Percentiles rank a stretch among this genome's conserved stretches.
These are phyloP conservation scores for Spatulosminthurus flaviceps DNA, from an alignment of 2,888 invertebrate species.

Conservation along the genomic window DNA sequence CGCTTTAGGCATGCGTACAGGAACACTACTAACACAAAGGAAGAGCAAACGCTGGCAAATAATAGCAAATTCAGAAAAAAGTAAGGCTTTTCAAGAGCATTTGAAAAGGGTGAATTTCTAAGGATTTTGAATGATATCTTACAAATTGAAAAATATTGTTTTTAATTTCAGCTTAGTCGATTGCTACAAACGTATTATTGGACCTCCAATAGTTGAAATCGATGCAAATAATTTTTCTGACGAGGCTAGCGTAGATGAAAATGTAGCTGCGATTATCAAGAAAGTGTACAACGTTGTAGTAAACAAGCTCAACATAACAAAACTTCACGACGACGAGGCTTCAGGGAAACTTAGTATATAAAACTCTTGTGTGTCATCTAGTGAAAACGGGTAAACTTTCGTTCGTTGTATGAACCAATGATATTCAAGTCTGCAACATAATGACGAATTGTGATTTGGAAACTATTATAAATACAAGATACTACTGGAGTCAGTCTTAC, in stretches of 20 bases:
- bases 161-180: conserved; percentile 59
- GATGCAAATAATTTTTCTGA: conserved; percentile 59
- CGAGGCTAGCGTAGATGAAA: conserved; percentile 35
- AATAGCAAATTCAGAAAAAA: conserved; percentile 57
- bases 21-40: conserved; percentile 61
- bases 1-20: conserved; percentile 64
- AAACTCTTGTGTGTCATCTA: too few species aligned
- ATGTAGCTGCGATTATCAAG: conserved; percentile 50
- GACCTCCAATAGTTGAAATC: conserved; percentile 53
- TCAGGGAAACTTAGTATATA: conserved; percentile 44
- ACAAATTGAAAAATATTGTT: conserved; percentile 3
- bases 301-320: conserved; percentile 14
- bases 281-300: conserved; percentile 51
- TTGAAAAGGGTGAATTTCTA: too few species aligned
- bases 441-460: too few species aligned
- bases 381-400: too few species aligned
- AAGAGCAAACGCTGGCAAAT: conserved; percentile 60
- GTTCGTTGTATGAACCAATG: too few species aligned
- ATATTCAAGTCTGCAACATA: too few species aligned
- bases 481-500: too few species aligned
- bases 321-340: neutral
- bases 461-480: too few species aligned
- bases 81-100: too few species aligned
- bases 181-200: conserved; percentile 55
- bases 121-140: neutral